Base-by-base conservation (phyloP, 2,888 invertebrate genomes). In the Drosophila rellima region DNA sequence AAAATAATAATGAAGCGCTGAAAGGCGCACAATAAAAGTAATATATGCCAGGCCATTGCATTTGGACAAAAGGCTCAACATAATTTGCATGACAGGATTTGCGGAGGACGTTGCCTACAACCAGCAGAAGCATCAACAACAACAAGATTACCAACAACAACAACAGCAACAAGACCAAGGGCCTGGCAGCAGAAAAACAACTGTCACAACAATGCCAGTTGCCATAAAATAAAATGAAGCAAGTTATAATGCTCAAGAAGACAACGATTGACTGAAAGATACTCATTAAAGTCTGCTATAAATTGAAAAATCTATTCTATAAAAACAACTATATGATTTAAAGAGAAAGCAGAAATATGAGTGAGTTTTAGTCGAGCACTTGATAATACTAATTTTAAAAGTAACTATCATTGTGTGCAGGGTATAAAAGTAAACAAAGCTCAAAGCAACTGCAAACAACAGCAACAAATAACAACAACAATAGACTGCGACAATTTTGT, bases 41-140 rank as follows among this genome's bases (percentile, higher is more conserved):
- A 68, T 74, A 66, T 82, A 63, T 78, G 68, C 60, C 73, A 64
- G 61, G 52, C 69, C 51, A 79, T 74, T 77, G 77, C 82, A 74
- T 73, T 73, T 39, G 69, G 68, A 84, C 77, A 82, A 79, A 82
- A 69, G 80, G 55, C 70, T 70, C 54, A 59, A 61, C 70, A 74
- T 79, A 74, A 81, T 82, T 82, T 84, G 79, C 77, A 81, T 79
- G 54, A 70, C 70, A 74, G 66, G 62, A 79, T 72, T 74, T 63
- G 55, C 50, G 54, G 52, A 63, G 57, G 75, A 70, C 66, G 70
- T 47, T 57, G 51, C 23, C 65, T 61, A 64, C 45, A 67, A 63
- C 48, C 56, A 40, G 40, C 61, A 57, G 29, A 54, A 57, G 10
- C 45, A 60, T 8, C 31, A 62, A 13, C 50, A 52, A n/a, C 48